Base-by-base conservation (phyloP, 2,113 vertebrate species). In the Entelurus aequoreus region DNA sequence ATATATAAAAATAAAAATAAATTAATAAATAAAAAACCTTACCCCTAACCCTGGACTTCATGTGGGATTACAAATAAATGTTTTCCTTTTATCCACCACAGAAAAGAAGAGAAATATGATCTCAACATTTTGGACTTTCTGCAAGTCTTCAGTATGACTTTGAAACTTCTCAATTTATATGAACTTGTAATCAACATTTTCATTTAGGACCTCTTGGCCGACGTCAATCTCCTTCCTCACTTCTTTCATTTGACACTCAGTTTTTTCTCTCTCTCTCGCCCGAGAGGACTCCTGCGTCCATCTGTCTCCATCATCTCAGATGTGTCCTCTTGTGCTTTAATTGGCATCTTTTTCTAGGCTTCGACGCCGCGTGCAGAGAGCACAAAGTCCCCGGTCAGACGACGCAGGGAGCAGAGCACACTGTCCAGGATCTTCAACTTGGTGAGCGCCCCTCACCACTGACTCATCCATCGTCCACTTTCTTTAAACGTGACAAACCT, bases 361-460 rank as follows among this genome's bases (percentile, higher is more conserved):
- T 74, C 87, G 7, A 82, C 90, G 36, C 71, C 82, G 2, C 82
- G 82, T 59, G 60, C 83, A 1, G 89, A 91, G 79, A 84, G 86
- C 77, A 58, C 89, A 58, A 90, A 88, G 83, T 90, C 90, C 0
- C 89, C 90, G 4, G 72, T 88, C 80, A 85, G 89, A 70, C 83
- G 87, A 69, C 87, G 88, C 77, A 80, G 82, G 69, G 89, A 91
- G 69, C 89, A 90, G 68, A 88, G 87, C 76, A 90, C 90, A 63
- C 82, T 91, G 81, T 91, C 90, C 86, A 74, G 78, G 84, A 66
- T 91, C 89, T 90, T 91, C 90, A 90, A 81, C 85, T 81, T 90
- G 90, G 90, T 90, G 87, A 91, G 90, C 80, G 47, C 19, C 13
- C 40, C 0, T 15, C 19, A 68, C 5, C 0, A 54, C 46, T 11